A percentile compares a stretch with the other conserved stretches of the same genome.
phyloP scores from a whole-genome alignment of 92 coral and sea anemone species.

The Chrysogorgia sp. region DNA sequence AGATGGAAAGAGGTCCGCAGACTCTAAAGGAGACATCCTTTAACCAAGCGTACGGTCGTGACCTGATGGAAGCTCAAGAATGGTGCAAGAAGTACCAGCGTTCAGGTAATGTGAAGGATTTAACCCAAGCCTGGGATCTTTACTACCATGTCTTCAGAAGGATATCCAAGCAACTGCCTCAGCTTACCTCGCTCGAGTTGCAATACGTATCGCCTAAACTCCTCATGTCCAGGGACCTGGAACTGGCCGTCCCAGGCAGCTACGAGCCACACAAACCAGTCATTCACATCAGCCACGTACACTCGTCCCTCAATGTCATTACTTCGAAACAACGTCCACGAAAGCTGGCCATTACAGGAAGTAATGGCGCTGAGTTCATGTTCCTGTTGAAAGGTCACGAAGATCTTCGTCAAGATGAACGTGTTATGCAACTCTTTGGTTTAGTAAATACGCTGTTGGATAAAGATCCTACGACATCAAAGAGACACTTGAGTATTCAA shows the following conservation, averaged over 20 bases:
- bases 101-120: conserved; percentile 89
- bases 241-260: conserved; percentile 98
- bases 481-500: conserved; percentile 90
- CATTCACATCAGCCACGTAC: conserved; percentile 90
- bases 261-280: conserved; percentile 96
- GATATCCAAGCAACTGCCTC: conserved; percentile 95
- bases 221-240: conserved; percentile 95
- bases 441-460: conserved; percentile 90
- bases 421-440: conserved; percentile 99
- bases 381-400: conserved; percentile 95
- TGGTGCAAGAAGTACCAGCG: conserved; percentile 97
- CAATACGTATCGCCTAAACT: conserved; percentile 98
- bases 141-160: conserved; percentile 90
- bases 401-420: conserved; percentile 96
- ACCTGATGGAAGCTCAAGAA: conserved; percentile 97
- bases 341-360: conserved; percentile 90
- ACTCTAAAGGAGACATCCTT: conserved; percentile 95
- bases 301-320: conserved; percentile 93
- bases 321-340: conserved; percentile 97
- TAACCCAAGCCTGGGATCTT: conserved; percentile 96
- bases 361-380: conserved; percentile 98
- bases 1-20: conserved; percentile 99
- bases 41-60: conserved; percentile 98
- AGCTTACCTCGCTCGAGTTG: conserved; percentile 94
- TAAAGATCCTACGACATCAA: conserved; percentile 88